Evolutionary conservation across 2,797 vertebrate genomes (phyloP), one percentile per base, ranked within the genome.

Genomic region (Coluber constrictor): DNA sequence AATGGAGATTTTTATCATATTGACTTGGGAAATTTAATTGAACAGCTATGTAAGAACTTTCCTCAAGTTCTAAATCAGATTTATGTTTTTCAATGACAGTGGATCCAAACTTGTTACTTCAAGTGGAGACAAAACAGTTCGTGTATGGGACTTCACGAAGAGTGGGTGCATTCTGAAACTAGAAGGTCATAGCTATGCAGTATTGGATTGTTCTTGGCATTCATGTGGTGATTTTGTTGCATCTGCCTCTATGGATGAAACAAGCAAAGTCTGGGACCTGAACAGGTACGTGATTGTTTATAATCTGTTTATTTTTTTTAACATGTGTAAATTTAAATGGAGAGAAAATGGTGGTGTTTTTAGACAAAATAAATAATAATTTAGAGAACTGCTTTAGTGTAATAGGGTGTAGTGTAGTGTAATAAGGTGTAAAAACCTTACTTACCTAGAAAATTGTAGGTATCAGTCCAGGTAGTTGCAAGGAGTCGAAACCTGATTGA

Each of bases 171-270:
- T 97, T 55, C 96, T 98, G 91, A 98, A 97, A 55, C 96, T 98
- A 15, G 96, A 97, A 91, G 98, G 98, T 27, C 98, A 98, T 37
- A 91, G 25, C 10, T 96, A 96, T 0, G 94, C 97, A 1, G 96
- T 97, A 0, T 97, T 96, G 95, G 96, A 96, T 91, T 98, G 98
- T 95, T 97, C 96, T 0, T 99, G 98, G 97, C 98, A 98, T 94
- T 97, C 97, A 0, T 97, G 97, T 0, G 98, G 98, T 0, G 96
- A 98, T 94, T 98, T 98, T n/a, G 95, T 99, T 93, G 98, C 98
- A 11, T 99, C 98, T 79, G 98, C 98, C 83, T 99, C 98, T 1
- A 88, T 97, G 66, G 98, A 99, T 90, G 97, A 94, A 87, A 98
- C 98, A 0, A 95, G 97, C 87, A 97, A 98, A 96, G 96, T 99